Evolutionary conservation across 2,888 invertebrate species (phyloP), one percentile per base, ranked within the genome.

Genomic region (Dasysyrphus albostriatus): DNA sequence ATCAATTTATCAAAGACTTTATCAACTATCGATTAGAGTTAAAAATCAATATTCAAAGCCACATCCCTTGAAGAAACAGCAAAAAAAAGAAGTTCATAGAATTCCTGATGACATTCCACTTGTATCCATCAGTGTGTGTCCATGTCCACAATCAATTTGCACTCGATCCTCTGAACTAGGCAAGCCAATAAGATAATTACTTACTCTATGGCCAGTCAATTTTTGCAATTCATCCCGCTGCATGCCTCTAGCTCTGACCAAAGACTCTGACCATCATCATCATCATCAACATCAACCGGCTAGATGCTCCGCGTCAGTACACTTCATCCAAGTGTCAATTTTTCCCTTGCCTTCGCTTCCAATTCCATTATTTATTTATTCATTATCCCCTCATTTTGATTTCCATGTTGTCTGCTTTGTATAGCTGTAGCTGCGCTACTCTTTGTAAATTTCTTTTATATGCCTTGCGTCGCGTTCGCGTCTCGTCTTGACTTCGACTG

Each of bases 151-250:
- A 67, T 49, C 67, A 49, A 67, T 49, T 79, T 79, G 47, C 74
- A 70, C 49, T 32, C 37, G 42, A 65, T 80, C 67, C 54, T 59
- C 69, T 34, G 47, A 42, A 59, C 67, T 58, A 56, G 72, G 39
- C 69, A 69, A 54, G 34, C 67, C 63, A 42, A 49, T 67, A 59
- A 82, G 85, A 77, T 85, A 85, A 85, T 85, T 85, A 85, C 85
- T 85, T 77, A 82, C 85, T 85, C 77, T 67, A 77, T 81, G 81
- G 61, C 63, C 72, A 63, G 81, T 75, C 70, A 75, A 63, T 74
- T 67, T 49, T 19, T 49, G 56, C 82, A 82, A 82, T 82, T 85
- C 82, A 85, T 85, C 77, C 74, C 14, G 56, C 81, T 73, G 84
- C 24, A 24, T 24, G 24, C 67, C 10, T 5, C 39, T 34, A 6